Base-by-base conservation (phyloP, 2,888 invertebrate species). In the Saturnia japonica region DNA sequence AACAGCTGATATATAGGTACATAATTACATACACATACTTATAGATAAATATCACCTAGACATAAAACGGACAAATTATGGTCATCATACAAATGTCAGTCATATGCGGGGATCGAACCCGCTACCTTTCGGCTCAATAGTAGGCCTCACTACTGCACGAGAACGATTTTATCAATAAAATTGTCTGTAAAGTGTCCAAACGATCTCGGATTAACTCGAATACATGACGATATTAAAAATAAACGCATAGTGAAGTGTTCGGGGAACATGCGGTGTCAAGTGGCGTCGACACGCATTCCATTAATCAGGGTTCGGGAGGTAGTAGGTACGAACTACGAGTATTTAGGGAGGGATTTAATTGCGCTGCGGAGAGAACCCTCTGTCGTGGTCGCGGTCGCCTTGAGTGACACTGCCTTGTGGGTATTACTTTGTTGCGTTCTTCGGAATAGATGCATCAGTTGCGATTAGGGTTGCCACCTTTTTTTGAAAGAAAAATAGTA, bases 231-330 rank as follows among this genome's bases (percentile, higher is more conserved):
- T 64, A 64, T 64, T 64, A 64, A 64, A 64, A 64, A 64, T 64
- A 64, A 64, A 64, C 64, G 64, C 64, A 64, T 64, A 64, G 64
- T 64, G 64, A 64, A 64, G 64, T 64, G 64, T 64, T 64, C 64
- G 8, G 19, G n/a, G 64, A 64, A 64, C 64, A 64, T 40, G 40
- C 40, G 64, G 64, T 64, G 64, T 64, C 64, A 64, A 64, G 64
- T 64, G 64, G 64, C 64, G 64, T 64, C 64, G 64, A 64, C 64
- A 64, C n/a, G 64, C 64, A 64, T 64, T 64, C 64, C 64, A 64
- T 64, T 64, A 34, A 64, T 64, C 64, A 64, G 34, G 64, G 40
- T 40, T 64, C 64, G n/a, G 40, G 11, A 22, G 54, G 54, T 43
- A n/a, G n/a, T n/a, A n/a, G n/a, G n/a, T n/a, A n/a, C n/a, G n/a